These are phyloP conservation scores for Oreochromis spilurus DNA, from an alignment of 2,113 vertebrate genomes.

Conservation along the genomic window DNA sequence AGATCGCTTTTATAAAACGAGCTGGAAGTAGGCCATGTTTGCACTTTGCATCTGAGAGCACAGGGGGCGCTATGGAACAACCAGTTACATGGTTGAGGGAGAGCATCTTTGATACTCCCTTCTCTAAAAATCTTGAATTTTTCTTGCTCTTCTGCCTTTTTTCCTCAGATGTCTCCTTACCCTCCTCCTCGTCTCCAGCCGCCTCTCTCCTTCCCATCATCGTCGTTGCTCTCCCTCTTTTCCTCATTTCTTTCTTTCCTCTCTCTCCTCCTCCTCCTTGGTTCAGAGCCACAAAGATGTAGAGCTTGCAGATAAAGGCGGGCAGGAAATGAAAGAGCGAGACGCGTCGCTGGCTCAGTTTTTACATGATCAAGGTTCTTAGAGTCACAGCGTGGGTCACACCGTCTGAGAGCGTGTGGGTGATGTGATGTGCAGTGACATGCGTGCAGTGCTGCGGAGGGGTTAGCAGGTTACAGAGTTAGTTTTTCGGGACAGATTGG, in stretches of 20 bases:
- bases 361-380: slow-evolving; percentile 46
- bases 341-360: slow-evolving; percentile 14
- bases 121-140: neutral
- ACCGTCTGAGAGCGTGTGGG: slow-evolving; percentile 3
- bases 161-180: neutral
- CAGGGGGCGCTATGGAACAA: slow-evolving; percentile 44
- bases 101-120: neutral
- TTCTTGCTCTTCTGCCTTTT: neutral
- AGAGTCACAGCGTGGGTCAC: slow-evolving; percentile 33
- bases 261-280: neutral
- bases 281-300: neutral
- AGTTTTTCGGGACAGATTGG: neutral
- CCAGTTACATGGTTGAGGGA: neutral
- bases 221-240: neutral
- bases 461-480: slow-evolving; percentile 42
- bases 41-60: neutral
- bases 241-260: neutral
- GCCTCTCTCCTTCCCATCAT: neutral
- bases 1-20: neutral
- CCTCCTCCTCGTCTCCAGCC: neutral
- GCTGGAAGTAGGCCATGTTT: neutral
- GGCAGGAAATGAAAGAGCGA: neutral
- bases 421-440: slow-evolving; percentile 49
- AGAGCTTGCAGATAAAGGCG: neutral
- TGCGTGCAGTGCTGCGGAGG: slow-evolving; percentile 26